A percentile compares a stretch with the other conserved stretches of the same genome.
Evolutionary conservation across 2,113 vertebrate genomes (phyloP).

Genomic region (Eulacestoma nigropectus): DNA sequence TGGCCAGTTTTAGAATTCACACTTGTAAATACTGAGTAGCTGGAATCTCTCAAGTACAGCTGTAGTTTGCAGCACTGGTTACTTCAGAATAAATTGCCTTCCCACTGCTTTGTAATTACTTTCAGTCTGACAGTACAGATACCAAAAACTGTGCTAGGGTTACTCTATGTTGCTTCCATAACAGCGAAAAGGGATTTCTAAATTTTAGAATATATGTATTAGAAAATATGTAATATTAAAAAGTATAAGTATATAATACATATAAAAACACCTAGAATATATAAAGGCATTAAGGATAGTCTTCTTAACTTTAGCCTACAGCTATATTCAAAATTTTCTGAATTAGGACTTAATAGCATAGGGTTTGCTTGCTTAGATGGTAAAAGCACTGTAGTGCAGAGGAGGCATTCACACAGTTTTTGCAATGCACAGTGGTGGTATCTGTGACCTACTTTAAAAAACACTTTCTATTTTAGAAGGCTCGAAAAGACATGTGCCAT

Average conservation of each 20-base stretch:
- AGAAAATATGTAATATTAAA: neutral
- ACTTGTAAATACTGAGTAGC: neutral
- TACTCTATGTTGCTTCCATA: neutral
- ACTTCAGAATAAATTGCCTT: neutral
- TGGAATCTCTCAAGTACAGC: neutral
- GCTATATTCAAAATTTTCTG: neutral
- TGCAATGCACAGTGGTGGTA: neutral
- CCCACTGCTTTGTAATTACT: neutral
- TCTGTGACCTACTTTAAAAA: neutral
- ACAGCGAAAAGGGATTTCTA: neutral
- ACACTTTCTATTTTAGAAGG: neutral
- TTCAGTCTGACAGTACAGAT: neutral
- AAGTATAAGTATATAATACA: neutral
- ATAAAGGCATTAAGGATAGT: neutral
- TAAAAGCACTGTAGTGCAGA: neutral
- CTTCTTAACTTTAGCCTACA: neutral
- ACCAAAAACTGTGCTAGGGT: neutral
- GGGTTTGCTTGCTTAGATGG: neutral
- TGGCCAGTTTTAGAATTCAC: neutral
- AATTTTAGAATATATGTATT: neutral
- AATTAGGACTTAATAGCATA: neutral
- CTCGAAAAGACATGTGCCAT: neutral
- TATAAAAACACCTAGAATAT: neutral
- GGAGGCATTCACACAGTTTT: neutral
- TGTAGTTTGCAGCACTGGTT: neutral